Base-by-base conservation (phyloP, 2,888 invertebrate genomes). In the Drosophila niveifrons region DNA sequence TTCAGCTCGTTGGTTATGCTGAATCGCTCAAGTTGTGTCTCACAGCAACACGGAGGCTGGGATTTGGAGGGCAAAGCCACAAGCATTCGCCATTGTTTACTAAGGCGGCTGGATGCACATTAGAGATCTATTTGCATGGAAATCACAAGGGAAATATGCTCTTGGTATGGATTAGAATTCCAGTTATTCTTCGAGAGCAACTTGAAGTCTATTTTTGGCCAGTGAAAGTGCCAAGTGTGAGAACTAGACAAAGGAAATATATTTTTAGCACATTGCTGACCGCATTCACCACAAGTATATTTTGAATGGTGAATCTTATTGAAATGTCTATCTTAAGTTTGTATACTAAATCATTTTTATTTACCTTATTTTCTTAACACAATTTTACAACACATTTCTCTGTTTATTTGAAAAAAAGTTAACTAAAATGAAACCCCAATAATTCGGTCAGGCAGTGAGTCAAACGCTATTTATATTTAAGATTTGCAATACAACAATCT, bases 1-100 rank as follows among this genome's bases (percentile, higher is more conserved):
- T 72, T 50, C 23, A 44, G 44, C 43, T 68, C 29, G 11, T 58
- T 13, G 39, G 44, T 23, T 44, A 34, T 31, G 13, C 36, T 62
- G 48, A 66, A 55, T 50, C 48, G 44, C 9, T 18, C 9, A 53
- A 48, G 29, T 31, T 39, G 9, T 36, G 28, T 44, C 15, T 41
- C 34, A 9, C 34, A n/a, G 36, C 36, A 9, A 4, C 3, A 23
- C 6, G 8, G 2, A n/a, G 36, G 10, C 29, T 13, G 36, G 43
- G 44, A 18, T 23, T 15, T n/a, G 47, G 23, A 23, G 11, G 17
- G 9, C 48, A 23, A 29, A 50, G 13, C 13, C 43, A 50, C 62
- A 41, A 44, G 8, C 15, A 50, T 39, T 17, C 15, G 7, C 10
- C 29, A 36, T 51, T 65, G 44, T 6, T 51, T 51, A 52, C 23